These are phyloP conservation scores for Mastomys coucha DNA, from an alignment of 2,113 vertebrate species.

Conservation along the genomic window DNA sequence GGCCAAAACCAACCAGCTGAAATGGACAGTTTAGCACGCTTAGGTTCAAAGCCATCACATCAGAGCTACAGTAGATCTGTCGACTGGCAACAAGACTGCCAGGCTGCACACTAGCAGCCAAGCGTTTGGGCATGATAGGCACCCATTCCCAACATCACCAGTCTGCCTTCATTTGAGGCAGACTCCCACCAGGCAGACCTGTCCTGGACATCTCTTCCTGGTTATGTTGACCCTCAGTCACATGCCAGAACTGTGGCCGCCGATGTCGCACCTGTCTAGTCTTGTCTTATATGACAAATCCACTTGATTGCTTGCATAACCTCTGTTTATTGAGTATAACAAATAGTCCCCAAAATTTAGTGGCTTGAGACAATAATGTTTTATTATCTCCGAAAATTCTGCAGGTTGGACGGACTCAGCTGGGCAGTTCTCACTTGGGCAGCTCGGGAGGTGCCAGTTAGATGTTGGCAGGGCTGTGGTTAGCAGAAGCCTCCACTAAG, in stretches of 20 bases:
- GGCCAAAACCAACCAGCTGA: slow-evolving; percentile 65
- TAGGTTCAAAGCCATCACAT: slow-evolving; percentile 45
- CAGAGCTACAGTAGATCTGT: background rate
- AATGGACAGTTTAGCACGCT: background rate
- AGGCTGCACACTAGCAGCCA: slow-evolving; percentile 3
- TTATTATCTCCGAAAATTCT: background rate
- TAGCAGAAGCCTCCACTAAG: background rate
- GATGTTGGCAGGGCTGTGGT: background rate
- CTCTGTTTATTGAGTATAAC: background rate
- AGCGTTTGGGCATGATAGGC: background rate
- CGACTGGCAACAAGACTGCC: background rate
- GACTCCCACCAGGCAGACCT: background rate
- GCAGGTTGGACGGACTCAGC: background rate
- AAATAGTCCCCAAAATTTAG: background rate
- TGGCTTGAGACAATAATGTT: background rate
- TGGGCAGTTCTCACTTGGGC: background rate
- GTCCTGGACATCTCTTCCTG: background rate
- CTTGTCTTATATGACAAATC: background rate
- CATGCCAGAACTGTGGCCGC: background rate
- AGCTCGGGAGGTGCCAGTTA: background rate
- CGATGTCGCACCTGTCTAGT: background rate
- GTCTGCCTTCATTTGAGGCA: background rate
- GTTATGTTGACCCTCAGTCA: background rate
- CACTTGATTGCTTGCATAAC: background rate
- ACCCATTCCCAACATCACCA: background rate